Conservation (phyloP, 2,888 invertebrate species). For the Drosophila kanekoi region DNA sequence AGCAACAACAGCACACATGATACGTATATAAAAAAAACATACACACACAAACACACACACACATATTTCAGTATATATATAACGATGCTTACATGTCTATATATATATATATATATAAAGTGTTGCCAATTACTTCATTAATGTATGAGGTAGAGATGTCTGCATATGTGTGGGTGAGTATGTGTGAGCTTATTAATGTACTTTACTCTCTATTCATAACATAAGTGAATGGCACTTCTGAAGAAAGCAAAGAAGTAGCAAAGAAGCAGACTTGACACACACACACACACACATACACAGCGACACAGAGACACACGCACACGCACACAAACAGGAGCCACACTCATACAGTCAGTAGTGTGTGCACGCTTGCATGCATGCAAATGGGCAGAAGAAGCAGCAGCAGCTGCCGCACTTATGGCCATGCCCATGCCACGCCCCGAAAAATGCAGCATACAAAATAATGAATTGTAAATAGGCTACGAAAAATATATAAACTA, state of each 20-base stretch:
- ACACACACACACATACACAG: conserved; percentile 16
- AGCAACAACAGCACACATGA: conserved; percentile 47
- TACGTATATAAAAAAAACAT: conserved; percentile 38
- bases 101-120: conserved; percentile 64
- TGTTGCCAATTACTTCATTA: conserved; percentile 82
- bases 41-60: conserved; percentile 41
- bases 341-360: conserved; percentile 14
- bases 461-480: conserved; percentile 63
- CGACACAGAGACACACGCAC: conserved; percentile 3
- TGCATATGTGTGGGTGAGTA: conserved; percentile 81
- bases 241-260: conserved; percentile 71
- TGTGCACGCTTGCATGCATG: conserved; percentile 58
- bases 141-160: conserved; percentile 81
- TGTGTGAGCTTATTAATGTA: conserved; percentile 79
- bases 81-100: conserved; percentile 16
- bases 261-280: conserved; percentile 63
- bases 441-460: conserved; percentile 24
- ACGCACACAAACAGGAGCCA: conserved; percentile 4
- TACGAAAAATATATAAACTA: conserved; percentile 76
- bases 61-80: conserved; percentile 65
- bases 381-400: conserved; percentile 28
- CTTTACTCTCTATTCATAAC: conserved; percentile 68
- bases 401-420: conserved; percentile 1
- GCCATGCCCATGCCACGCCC: conserved; percentile 24
- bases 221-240: conserved; percentile 69